Evolutionary conservation across 1,140 invertebrate species (phyloP).

Genomic region (Drosophila lini): DNA sequence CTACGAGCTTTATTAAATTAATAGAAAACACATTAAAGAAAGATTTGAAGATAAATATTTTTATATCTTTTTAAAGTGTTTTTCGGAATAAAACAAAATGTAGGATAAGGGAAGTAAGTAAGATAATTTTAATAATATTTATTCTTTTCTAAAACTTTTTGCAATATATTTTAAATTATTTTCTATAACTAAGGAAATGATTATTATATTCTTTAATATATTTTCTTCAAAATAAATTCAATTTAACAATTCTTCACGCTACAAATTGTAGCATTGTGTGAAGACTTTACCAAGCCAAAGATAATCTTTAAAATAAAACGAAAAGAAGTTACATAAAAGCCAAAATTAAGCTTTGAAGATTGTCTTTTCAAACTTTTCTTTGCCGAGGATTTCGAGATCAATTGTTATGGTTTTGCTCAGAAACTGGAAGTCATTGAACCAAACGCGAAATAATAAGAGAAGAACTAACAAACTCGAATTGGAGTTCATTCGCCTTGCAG

Average conservation of each 20-base stretch:
- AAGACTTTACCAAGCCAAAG: not conserved
- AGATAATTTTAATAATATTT: not conserved
- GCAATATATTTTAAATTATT: not conserved
- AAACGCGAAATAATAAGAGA: conserved; percentile 16
- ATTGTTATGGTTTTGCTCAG: conserved; percentile 35
- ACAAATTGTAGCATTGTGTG: not conserved
- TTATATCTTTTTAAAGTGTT: not conserved
- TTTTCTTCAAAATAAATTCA: no score
- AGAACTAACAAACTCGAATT: conserved; percentile 32
- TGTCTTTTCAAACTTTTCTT: not conserved
- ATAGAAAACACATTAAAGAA: no score
- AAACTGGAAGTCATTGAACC: conserved; percentile 46
- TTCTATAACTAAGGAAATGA: not conserved
- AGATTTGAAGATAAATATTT: no score
- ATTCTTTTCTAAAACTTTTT: not conserved
- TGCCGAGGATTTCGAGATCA: conserved; percentile 24
- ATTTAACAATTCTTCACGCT: no score
- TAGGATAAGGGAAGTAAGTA: not conserved
- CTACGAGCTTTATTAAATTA: no score
- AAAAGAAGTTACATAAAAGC: not conserved
- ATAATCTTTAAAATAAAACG: not conserved
- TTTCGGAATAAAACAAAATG: not conserved
- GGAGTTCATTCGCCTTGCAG: conserved; percentile 53
- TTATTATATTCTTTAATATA: not conserved
- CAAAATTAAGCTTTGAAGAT: not conserved